Evolutionary conservation across 2,113 vertebrate species (phyloP), one percentile per base, ranked within the genome.

Genomic region (Indicator indicator): DNA sequence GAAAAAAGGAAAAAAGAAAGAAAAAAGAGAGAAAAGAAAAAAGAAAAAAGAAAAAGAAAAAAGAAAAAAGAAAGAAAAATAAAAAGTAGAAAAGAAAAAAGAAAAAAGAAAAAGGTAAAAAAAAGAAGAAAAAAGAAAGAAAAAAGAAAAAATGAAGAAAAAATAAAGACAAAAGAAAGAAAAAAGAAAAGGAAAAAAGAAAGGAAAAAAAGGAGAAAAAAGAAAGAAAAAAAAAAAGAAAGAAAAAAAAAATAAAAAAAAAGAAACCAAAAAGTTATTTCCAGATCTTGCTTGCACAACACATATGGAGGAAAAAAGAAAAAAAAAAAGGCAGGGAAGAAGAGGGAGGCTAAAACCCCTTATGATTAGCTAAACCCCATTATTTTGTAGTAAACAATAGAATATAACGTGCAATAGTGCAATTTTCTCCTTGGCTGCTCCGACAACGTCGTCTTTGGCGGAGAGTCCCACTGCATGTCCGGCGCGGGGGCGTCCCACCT

Each of bases 401-500:
- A 97, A 97, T 97, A 97, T 96, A 98, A 98, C 96, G 98, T 98
- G 98, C 98, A 98, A 98, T 98, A 98, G 98, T 99, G 98, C 98
- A 98, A 98, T 98, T 98, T 98, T 97, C 97, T 98, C 96, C 96
- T 97, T 97, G 92, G 97, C 97, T 97, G 97, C 97, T 98, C 95
- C 97, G 96, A 94, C 92, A 97, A 90, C 38, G 95, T 96, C 96
- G 95, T 97, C 96, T 95, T 7, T 77, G 93, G 89, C 13, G 93
- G 92, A 82, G 87, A 97, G 98, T 97, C 97, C 97, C 97, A 64
- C 86, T 48, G 88, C 87, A 69, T 81, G 87, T 92, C 48, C 48
- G 40, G 54, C 12, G n/a, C 12, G 21, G 2, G 2, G 55, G 81
- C 42, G 7, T 52, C 88, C 86, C 68, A 38, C 64, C 26, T 80